Percentiles rank a stretch among this genome's conserved stretches.
Evolutionary conservation across 2,113 vertebrate species (phyloP).

Genomic region (Leucosticte australis): DNA sequence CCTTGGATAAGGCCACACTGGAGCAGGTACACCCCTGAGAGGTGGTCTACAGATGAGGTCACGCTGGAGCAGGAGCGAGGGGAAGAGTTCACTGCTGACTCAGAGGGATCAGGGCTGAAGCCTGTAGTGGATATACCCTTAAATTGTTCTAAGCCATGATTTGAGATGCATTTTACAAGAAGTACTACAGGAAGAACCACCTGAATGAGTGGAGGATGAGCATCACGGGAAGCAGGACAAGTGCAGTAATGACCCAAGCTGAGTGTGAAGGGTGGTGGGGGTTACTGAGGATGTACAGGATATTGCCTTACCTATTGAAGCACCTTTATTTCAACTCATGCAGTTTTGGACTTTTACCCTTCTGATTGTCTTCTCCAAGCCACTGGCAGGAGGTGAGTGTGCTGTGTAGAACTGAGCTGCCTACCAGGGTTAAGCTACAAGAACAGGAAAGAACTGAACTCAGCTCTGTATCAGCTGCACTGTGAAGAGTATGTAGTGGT

Average conservation of each 20-base stretch:
- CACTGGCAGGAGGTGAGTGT: rapidly evolving
- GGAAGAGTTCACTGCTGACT: not conserved
- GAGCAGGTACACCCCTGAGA: not conserved
- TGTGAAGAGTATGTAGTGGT: not conserved
- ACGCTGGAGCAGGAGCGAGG: not conserved
- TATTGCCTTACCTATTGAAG: not conserved
- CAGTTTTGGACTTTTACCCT: not conserved
- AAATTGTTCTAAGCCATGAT: not conserved
- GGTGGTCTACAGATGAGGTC: not conserved
- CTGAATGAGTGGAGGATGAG: not conserved
- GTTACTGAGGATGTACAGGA: not conserved
- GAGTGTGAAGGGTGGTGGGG: not conserved
- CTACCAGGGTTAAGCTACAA: not conserved
- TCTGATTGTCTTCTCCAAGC: not conserved
- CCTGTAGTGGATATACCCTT: not conserved
- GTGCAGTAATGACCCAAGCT: not conserved
- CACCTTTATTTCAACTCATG: not conserved
- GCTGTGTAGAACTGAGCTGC: not conserved
- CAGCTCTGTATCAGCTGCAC: not conserved
- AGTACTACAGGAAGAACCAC: not conserved
- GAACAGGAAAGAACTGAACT: not conserved
- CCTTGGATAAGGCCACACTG: not conserved
- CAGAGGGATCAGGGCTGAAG: not conserved
- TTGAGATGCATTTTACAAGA: not conserved
- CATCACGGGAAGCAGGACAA: not conserved